phyloP scores from a whole-genome alignment of 1,140 invertebrate genomes.

The Drosophila varians region DNA sequence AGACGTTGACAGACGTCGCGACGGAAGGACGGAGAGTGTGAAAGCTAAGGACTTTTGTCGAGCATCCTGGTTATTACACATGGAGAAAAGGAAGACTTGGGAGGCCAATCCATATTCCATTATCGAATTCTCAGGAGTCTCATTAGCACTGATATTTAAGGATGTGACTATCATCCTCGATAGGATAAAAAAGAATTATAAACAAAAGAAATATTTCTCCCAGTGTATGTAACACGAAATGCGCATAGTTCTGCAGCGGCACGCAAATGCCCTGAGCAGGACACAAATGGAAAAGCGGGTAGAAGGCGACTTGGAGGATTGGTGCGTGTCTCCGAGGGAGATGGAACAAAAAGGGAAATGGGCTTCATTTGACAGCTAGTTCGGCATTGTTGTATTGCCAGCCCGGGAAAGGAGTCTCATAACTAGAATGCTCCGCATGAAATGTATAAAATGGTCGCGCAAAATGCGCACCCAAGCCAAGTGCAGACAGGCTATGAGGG shows the following conservation, averaged over 20 bases:
- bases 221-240: slow-evolving; percentile 54
- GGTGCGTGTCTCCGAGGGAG: slow-evolving; percentile 31
- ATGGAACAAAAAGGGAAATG: slow-evolving; percentile 45
- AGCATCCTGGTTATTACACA: slow-evolving; percentile 44
- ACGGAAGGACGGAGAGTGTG: slow-evolving; percentile 48
- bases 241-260: slow-evolving; percentile 68
- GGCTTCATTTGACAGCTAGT: slow-evolving; percentile 80
- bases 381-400: slow-evolving; percentile 70
- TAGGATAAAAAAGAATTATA: too few species aligned
- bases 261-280: slow-evolving; percentile 47
- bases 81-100: slow-evolving; percentile 23
- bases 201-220: neutral
- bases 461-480: slow-evolving; percentile 60
- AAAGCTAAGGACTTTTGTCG: slow-evolving; percentile 72
- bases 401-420: slow-evolving; percentile 29
- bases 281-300: slow-evolving; percentile 34
- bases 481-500: neutral
- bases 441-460: slow-evolving; percentile 60
- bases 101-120: neutral
- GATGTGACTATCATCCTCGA: too few species aligned
- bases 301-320: slow-evolving; percentile 32
- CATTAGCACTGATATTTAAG: neutral
- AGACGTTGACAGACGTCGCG: slow-evolving; percentile 70
- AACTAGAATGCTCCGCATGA: slow-evolving; percentile 25
- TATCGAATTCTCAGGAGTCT: neutral